These are phyloP conservation scores for Drosophila pegasa DNA, from an alignment of 2,888 invertebrate genomes.

Conservation along the genomic window DNA sequence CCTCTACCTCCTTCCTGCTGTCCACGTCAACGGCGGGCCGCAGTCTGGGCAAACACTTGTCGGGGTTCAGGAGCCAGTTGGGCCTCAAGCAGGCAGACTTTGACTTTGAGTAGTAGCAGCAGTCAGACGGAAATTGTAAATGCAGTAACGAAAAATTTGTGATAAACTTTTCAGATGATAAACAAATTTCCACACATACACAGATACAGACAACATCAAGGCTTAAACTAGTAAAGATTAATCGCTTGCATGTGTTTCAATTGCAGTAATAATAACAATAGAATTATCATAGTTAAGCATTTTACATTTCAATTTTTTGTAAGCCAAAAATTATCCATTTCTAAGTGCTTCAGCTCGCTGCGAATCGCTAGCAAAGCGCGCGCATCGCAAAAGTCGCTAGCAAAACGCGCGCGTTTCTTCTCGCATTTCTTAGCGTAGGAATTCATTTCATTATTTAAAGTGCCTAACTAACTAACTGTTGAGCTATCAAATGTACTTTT, in stretches of 20 bases:
- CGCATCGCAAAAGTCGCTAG: slow-evolving; percentile 32
- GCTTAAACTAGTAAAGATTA: slow-evolving; percentile 42
- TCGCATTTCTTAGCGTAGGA: slow-evolving; percentile 41
- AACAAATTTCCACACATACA: slow-evolving; percentile 54
- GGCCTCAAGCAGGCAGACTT: slow-evolving; percentile 79
- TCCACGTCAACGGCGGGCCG: slow-evolving; percentile 60
- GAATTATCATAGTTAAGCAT: slow-evolving; percentile 47
- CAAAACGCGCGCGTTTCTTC: slow-evolving; percentile 31
- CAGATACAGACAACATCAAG: slow-evolving; percentile 21
- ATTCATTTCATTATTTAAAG: slow-evolving; percentile 47
- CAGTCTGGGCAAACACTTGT: slow-evolving; percentile 80
- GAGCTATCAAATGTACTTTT: slow-evolving; percentile 42
- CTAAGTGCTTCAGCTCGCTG: slow-evolving; percentile 42
- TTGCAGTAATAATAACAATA: slow-evolving; percentile 37
- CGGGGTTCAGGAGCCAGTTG: slow-evolving; percentile 85
- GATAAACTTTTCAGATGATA: slow-evolving; percentile 71
- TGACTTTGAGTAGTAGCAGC: slow-evolving; percentile 35
- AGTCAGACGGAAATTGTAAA: slow-evolving; percentile 34
- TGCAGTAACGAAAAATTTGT: slow-evolving; percentile 58
- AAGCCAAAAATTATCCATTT: slow-evolving; percentile 25
- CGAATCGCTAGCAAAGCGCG: slow-evolving; percentile 18
- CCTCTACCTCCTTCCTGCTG: slow-evolving; percentile 27
- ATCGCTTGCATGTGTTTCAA: slow-evolving; percentile 56
- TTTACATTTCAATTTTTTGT: slow-evolving; percentile 44
- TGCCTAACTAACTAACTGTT: slow-evolving; percentile 52